Evolutionary conservation across 2,888 invertebrate genomes (phyloP), one percentile per base, ranked within the genome.

Genomic region (Lasioglossum morio): DNA sequence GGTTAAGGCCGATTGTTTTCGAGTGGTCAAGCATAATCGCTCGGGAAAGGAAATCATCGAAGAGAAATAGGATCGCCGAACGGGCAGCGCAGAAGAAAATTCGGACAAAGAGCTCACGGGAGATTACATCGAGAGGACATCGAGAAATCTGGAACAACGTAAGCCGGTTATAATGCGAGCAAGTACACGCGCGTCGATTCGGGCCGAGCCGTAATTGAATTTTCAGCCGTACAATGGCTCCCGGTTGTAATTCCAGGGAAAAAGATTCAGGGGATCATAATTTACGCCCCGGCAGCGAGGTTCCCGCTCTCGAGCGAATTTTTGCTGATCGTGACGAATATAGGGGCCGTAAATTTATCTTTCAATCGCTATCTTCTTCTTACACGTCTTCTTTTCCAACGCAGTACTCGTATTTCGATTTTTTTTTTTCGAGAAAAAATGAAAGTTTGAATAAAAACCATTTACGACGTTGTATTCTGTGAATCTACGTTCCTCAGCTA

Each of bases 121-220:
- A 46, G 81, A 81, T 81, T 70, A 69, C 27, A 48, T 48, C 12
- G 27, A 27, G 75, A 40, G 57, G 40, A 40, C 46, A 30, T 72
- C 46, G 77, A 34, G 40, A 72, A 77, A 77, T 77, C 60, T 77
- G 53, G 78, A 48, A 73, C 72, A 69, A 66, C 30, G 73, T 79
- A 66, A 79, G 48, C 53, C 30, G 63, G 66, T 76, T 83, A 76
- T 72, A 82, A 69, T 70, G 43, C 79, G 27, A 23, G 57, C 57
- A 46, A 73, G 40, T 69, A 74, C 70, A 82, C 69, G 37, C 48
- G n/a, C 46, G 43, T 66, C 82, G 70, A 66, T 57, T 72, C 66
- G 66, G 30, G 60, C 69, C 43, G 63, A 16, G 23, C 12, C 75
- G 37, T 82, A 53, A 75, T 48, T 76, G 69, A 84, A 72, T 84